Conservation (phyloP, 2,888 invertebrate species). For the Fragum whitleyi region DNA sequence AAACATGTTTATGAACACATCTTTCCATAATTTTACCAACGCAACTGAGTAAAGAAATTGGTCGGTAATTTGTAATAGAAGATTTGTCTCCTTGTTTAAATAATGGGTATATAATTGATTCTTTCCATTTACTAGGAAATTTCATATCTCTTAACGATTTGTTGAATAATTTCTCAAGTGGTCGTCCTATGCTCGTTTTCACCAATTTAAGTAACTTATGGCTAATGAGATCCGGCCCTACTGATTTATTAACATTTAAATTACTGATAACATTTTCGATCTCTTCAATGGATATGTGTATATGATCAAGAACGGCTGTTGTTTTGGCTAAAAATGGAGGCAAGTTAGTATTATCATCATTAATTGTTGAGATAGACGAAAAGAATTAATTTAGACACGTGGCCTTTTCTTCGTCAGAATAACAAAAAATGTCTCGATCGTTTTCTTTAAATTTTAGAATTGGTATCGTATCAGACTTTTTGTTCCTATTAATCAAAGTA, state of each 20-base stretch:
- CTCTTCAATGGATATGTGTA: conserved; percentile 26
- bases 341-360: conserved; percentile 1
- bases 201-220: conserved; percentile 35
- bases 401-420: conserved; percentile 38
- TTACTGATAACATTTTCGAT: conserved; percentile 23
- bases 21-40: conserved; percentile 50
- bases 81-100: conserved; percentile 40
- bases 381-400: conserved; percentile 34
- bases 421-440: neutral
- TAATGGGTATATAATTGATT: conserved; percentile 38
- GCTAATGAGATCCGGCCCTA: conserved; percentile 40
- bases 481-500: conserved; percentile 12
- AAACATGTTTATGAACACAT: conserved; percentile 41
- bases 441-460: conserved; percentile 9
- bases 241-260: conserved; percentile 35
- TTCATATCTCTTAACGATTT: conserved; percentile 24
- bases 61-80: conserved; percentile 36
- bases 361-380: conserved; percentile 18
- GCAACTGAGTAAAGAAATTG: conserved; percentile 45
- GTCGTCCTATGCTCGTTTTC: conserved; percentile 1
- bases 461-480: conserved; percentile 20
- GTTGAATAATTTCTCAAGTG: conserved; percentile 37
- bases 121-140: conserved; percentile 40
- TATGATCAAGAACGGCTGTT: neutral
- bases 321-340: neutral